These are phyloP conservation scores for Emys orbicularis DNA, from an alignment of 2,797 vertebrate species.

Conservation along the genomic window DNA sequence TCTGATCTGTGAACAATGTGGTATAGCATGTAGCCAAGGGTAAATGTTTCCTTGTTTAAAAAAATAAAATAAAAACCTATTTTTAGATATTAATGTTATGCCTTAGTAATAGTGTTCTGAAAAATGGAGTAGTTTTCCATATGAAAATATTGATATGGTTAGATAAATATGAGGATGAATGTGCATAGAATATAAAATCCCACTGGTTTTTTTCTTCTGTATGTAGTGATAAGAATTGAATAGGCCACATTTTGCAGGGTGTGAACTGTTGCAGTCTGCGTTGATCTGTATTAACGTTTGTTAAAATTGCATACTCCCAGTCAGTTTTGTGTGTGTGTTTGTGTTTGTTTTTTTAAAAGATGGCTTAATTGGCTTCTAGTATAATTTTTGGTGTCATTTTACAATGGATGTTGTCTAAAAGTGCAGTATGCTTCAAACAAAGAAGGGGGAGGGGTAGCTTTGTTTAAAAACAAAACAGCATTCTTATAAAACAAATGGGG, in stretches of 20 bases:
- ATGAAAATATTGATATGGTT: conserved; percentile 48
- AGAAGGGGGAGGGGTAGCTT: conserved; percentile 75
- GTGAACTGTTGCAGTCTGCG: conserved; percentile 80
- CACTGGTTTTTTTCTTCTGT: conserved; percentile 44
- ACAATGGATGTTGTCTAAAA: conserved; percentile 56
- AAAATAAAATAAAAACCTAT: conserved; percentile 72
- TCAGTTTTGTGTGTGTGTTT: not conserved
- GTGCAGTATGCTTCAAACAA: conserved; percentile 79
- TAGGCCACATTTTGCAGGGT: conserved; percentile 85
- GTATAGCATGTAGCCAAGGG: conserved; percentile 55
- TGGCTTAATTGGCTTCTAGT: conserved; percentile 42
- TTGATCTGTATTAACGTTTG: conserved; percentile 54
- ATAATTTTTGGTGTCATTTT: conserved; percentile 69
- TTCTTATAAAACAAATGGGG: conserved; percentile 52
- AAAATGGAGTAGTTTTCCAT: conserved; percentile 70
- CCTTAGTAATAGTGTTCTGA: conserved; percentile 42
- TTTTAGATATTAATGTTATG: conserved; percentile 76
- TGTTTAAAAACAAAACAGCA: conserved; percentile 37
- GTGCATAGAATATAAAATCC: conserved; percentile 59
- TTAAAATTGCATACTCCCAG: conserved; percentile 54
- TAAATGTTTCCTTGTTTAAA: conserved; percentile 68
- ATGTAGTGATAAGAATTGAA: conserved; percentile 77
- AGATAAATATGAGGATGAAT: conserved; percentile 55
- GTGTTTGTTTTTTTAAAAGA: not conserved
- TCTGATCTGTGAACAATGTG: conserved; percentile 48